Evolutionary conservation across 2,797 vertebrate genomes (phyloP).

Genomic region (Gastrophryne carolinensis): DNA sequence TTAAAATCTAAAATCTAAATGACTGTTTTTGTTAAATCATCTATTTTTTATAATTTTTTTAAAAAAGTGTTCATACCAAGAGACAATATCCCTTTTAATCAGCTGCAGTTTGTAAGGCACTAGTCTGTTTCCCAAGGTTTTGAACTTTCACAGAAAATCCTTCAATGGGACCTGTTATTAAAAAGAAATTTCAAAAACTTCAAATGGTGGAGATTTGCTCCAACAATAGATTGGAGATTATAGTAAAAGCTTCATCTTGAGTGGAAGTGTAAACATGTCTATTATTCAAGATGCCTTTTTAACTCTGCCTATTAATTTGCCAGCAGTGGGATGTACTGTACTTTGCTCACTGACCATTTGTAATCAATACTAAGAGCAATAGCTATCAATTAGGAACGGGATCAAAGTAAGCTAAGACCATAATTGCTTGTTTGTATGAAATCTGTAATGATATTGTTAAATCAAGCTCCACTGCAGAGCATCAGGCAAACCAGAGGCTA

Average conservation of each 20-base stretch:
- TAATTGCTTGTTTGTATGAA: constrained; percentile 54
- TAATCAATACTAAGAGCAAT: constrained; percentile 19
- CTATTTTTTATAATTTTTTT: too few species aligned
- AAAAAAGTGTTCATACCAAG: too few species aligned
- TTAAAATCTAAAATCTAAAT: too few species aligned
- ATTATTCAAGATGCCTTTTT: constrained; percentile 1
- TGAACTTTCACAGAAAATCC: background rate
- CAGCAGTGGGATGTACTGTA: background rate
- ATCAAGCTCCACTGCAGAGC: constrained; percentile 47
- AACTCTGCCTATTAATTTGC: constrained; percentile 12
- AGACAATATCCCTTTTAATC: too few species aligned
- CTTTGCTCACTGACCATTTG: constrained; percentile 25
- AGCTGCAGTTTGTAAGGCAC: background rate
- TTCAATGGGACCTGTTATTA: background rate
- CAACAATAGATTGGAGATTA: constrained; percentile 7
- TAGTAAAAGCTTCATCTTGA: background rate
- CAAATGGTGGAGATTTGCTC: background rate
- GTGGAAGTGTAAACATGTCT: constrained; percentile 17
- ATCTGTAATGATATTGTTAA: constrained; percentile 55
- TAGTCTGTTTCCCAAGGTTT: background rate
- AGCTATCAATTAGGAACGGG: constrained; percentile 12
- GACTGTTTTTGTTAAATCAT: too few species aligned
- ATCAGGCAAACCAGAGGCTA: too few species aligned
- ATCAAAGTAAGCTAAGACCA: constrained; percentile 31
- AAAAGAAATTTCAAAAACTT: background rate